Evolutionary conservation across 2,113 vertebrate genomes (phyloP).

Genomic region (Proteles cristata): DNA sequence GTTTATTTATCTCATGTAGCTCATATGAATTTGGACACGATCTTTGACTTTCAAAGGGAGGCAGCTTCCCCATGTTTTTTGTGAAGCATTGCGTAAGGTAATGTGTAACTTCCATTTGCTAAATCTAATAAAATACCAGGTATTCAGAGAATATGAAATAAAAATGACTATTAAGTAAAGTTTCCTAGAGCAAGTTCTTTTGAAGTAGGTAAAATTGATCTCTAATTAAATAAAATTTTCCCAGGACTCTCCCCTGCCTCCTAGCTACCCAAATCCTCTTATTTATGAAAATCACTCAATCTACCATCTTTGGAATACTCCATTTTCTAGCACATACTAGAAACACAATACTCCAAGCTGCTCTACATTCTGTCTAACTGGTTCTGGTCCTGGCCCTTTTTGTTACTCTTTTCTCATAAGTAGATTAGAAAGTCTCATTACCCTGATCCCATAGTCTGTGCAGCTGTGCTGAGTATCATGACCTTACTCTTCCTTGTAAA

Average conservation of each 20-base stretch:
- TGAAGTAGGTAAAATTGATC: not conserved
- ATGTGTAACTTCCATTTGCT: not conserved
- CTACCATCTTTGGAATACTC: not conserved
- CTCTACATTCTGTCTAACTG: not conserved
- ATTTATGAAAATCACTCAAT: not conserved
- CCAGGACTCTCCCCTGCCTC: rapidly evolving
- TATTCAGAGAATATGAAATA: not conserved
- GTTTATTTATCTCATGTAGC: not conserved
- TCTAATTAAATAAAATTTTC: not conserved
- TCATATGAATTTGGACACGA: not conserved
- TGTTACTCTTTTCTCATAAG: not conserved
- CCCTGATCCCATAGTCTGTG: not conserved
- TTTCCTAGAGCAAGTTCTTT: not conserved
- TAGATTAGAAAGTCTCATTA: not conserved
- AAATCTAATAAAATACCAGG: not conserved
- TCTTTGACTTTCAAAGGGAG: not conserved
- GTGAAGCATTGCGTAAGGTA: not conserved
- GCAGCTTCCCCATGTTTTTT: not conserved
- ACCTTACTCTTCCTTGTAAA: not conserved
- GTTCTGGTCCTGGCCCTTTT: not conserved
- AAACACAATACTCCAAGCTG: not conserved
- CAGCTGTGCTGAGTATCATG: not conserved
- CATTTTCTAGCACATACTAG: not conserved
- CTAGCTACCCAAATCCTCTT: not conserved
- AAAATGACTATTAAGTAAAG: not conserved